Evolutionary conservation across 1,140 invertebrate species (phyloP).

Genomic region (Anoplolepis gracilipes): DNA sequence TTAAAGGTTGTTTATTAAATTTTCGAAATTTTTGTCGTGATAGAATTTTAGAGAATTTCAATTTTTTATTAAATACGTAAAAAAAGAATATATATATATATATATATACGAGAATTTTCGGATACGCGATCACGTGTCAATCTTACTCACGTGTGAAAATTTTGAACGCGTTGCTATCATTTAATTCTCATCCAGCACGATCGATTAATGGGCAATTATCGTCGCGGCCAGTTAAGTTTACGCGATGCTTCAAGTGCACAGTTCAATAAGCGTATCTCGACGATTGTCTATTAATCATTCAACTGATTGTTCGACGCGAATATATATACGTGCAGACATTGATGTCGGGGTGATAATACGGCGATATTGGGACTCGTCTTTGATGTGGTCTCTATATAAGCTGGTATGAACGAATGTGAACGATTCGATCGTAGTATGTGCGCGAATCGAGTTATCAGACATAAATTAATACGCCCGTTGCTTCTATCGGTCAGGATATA

Average conservation of each 20-base stretch:
- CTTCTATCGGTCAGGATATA: conserved; percentile 22
- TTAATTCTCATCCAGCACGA: not conserved
- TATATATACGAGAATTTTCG: not conserved
- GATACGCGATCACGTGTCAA: not conserved
- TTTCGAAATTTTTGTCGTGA: not conserved
- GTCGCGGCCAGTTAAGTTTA: not conserved
- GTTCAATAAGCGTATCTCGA: conserved; percentile 6
- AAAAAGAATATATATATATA: not conserved
- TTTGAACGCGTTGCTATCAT: conserved; percentile 1
- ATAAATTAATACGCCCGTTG: conserved; percentile 53
- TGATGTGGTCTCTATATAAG: not conserved
- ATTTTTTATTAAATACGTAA: not conserved
- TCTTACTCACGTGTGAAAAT: not conserved
- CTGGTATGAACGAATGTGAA: conserved; percentile 5
- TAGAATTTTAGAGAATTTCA: not conserved
- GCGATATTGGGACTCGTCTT: not conserved
- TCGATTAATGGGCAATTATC: not conserved
- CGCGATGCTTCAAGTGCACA: not conserved
- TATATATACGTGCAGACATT: not conserved
- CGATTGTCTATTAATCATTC: conserved; percentile 41
- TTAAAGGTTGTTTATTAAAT: not conserved
- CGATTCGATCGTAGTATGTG: conserved; percentile 20
- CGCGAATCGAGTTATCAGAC: conserved; percentile 46
- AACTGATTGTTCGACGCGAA: conserved; percentile 10
- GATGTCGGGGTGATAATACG: conserved; percentile 23